Base-by-base conservation (phyloP, 2,797 vertebrate species). In the Denticeps clupeoides region DNA sequence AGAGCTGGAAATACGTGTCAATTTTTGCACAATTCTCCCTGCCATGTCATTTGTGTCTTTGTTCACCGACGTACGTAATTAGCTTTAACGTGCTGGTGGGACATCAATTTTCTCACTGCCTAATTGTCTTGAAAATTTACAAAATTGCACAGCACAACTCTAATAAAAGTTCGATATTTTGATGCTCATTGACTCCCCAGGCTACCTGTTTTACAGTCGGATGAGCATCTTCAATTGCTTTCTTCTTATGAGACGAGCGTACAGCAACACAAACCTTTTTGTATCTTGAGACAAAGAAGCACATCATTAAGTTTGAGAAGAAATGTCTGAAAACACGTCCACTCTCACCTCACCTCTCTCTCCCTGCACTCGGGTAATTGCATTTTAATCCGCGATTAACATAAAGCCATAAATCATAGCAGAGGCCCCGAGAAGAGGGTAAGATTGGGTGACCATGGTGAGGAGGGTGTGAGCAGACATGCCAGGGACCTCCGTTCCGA, bases 1-100 rank as follows among this genome's bases (percentile, higher is more conserved):
- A 64, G 55, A 55, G 38, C 45, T 21, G 35, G 49, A 42, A 57
- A 57, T 12, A 10, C 13, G 27, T 18, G 9, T 29, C 28, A 22
- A 16, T 15, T 16, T 29, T 29, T 11, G 22, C 25, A 54, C 47
- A 42, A 56, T 53, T 47, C 46, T 67, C 58, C 55, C 56, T 56
- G 59, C 37, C 56, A 54, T 38, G 27, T 12, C 28, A 21, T 38
- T 9, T 31, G 11, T 11, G 48, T 40, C 41, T 47, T 58, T 49
- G 65, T 58, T 69, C 68, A 56, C 35, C 29, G 41, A 47, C 54
- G 60, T 65, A 72, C 59, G 57, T 70, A 71, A 73, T 75, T 59
- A 65, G 51, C 42, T 42, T 52, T 62, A 62, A 66, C 62, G 59
- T 66, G 63, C 51, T 59, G 56, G 59, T 63, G 54, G 58, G 68